Evolutionary conservation across 2,888 invertebrate genomes (phyloP).

Genomic region (Lampropteryx suffumata): DNA sequence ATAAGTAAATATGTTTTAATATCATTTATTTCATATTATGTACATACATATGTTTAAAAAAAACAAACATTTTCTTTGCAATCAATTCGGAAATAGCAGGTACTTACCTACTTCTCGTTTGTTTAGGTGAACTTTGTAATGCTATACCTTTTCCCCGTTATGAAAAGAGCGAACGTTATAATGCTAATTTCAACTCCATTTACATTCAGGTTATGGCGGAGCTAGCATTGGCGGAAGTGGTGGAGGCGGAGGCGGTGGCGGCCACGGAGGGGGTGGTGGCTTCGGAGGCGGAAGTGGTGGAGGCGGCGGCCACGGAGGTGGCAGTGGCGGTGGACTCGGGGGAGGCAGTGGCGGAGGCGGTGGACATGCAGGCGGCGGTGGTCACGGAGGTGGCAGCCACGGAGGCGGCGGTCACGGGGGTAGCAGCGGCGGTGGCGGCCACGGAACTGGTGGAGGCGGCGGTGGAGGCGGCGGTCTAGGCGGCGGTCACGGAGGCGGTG

Average conservation of each 20-base stretch:
- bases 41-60: no score
- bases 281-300: neutral
- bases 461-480: neutral
- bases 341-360: neutral
- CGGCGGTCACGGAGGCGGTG: slow-evolving; percentile 38
- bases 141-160: no score
- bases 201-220: neutral
- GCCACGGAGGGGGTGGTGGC: neutral
- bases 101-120: no score
- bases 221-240: neutral
- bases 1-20: no score
- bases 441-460: neutral
- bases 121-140: no score
- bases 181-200: no score
- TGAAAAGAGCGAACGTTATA: no score
- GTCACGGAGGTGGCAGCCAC: neutral
- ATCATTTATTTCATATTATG: no score
- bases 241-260: neutral
- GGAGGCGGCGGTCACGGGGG: neutral
- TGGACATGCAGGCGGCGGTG: neutral
- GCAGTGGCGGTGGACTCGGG: slow-evolving; percentile 20
- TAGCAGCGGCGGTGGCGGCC: neutral
- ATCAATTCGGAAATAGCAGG: no score
- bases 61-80: no score
- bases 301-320: neutral